Percentiles rank a stretch among this genome's conserved stretches.
These are phyloP conservation scores for Otus scops DNA, from an alignment of 2,797 vertebrate genomes.

Conservation along the genomic window DNA sequence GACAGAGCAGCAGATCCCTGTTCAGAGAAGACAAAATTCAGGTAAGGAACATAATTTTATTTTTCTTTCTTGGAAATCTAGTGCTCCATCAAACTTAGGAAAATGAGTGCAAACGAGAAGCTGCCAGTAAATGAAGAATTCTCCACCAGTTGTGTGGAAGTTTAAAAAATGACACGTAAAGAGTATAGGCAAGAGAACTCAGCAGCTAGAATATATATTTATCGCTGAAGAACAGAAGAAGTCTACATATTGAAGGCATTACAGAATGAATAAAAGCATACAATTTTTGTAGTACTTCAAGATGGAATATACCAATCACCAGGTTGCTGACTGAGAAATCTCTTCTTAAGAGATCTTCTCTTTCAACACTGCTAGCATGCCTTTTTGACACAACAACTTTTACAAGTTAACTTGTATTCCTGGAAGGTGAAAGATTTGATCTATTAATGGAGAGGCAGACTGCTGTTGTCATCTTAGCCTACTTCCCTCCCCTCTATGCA, in stretches of 20 bases:
- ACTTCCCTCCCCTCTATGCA: neutral
- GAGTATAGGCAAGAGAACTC: neutral
- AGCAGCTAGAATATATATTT: neutral
- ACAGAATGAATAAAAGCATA: neutral
- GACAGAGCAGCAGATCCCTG: conserved; percentile 67
- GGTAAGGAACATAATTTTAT: conserved; percentile 66
- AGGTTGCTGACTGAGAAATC: neutral
- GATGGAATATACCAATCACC: neutral
- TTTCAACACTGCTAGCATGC: neutral
- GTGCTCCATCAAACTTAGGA: conserved; percentile 69
- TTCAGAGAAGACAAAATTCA: conserved; percentile 74
- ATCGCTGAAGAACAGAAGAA: conserved; percentile 4
- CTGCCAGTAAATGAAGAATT: neutral
- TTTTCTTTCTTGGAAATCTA: conserved; percentile 73
- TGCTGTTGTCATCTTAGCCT: neutral
- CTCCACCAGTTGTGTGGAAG: neutral
- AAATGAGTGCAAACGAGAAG: neutral
- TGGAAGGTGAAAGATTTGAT: neutral
- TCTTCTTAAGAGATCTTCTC: neutral
- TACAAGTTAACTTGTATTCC: neutral
- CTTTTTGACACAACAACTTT: neutral
- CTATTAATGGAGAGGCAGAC: neutral
- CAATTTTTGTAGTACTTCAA: neutral
- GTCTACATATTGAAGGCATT: neutral
- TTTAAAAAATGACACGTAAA: neutral